These are phyloP conservation scores for Sinohyriopsis cumingii DNA, from an alignment of 2,888 invertebrate species.

Conservation along the genomic window DNA sequence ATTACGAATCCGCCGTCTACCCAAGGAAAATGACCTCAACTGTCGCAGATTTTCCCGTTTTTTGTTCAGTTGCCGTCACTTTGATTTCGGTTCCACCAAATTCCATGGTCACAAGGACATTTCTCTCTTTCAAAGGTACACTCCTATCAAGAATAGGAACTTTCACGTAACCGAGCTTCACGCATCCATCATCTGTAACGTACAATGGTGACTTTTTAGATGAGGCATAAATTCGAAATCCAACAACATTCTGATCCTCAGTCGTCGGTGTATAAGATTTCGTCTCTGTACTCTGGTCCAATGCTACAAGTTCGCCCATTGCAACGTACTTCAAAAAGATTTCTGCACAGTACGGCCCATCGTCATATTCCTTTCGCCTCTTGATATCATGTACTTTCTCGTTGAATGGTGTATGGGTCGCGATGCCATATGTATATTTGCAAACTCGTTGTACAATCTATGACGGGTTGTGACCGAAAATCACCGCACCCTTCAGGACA, in stretches of 20 bases:
- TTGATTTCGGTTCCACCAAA: no score
- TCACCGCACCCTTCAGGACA: constrained; percentile 28
- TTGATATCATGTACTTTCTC: constrained; percentile 7
- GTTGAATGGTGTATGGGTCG: constrained; percentile 11
- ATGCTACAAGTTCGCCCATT: constrained; percentile 11
- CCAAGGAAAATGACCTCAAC: no score
- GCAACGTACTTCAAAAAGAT: constrained; percentile 19
- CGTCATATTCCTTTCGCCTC: constrained; percentile 11
- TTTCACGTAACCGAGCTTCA: constrained; percentile 14
- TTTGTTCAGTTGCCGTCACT: no score
- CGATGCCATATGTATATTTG: constrained; percentile 21
- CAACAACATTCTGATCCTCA: constrained; percentile 7
- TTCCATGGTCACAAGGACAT: no score
- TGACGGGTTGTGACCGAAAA: constrained; percentile 21
- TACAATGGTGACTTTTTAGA: constrained; percentile 12
- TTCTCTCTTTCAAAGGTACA: neutral
- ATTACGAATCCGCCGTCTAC: no score
- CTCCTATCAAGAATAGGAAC: constrained; percentile 17
- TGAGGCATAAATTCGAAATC: constrained; percentile 15
- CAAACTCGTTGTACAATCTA: constrained; percentile 11
- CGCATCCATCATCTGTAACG: constrained; percentile 21
- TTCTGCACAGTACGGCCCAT: constrained; percentile 13
- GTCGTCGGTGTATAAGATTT: constrained; percentile 9
- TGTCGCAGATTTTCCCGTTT: no score
- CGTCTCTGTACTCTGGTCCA: constrained; percentile 10